Percentiles rank a stretch among this genome's conserved stretches.
Conservation (phyloP, 2,888 invertebrate species). For the Melikaiella ostensackeni region DNA sequence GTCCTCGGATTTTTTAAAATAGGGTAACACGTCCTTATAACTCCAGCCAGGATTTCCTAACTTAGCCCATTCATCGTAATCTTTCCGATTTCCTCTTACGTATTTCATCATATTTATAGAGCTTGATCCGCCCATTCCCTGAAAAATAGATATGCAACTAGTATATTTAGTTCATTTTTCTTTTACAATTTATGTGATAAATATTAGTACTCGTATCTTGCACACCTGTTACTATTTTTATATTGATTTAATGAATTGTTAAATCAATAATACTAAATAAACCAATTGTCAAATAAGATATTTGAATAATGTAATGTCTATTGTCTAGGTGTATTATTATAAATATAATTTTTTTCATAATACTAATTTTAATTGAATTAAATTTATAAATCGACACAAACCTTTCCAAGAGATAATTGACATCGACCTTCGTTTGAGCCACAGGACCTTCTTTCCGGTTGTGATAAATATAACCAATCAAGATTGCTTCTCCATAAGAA, state of each 20-base stretch:
- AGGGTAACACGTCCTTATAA: constrained; percentile 89
- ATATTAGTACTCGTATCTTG: not conserved
- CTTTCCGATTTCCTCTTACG: constrained; percentile 88
- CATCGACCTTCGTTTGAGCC: constrained; percentile 81
- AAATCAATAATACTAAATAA: too few species aligned
- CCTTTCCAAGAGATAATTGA: constrained; percentile 83
- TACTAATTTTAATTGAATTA: not conserved
- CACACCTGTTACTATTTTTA: too few species aligned
- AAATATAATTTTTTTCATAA: too few species aligned
- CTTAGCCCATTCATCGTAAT: constrained; percentile 93
- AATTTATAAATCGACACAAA: constrained; percentile 52
- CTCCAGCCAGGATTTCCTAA: constrained; percentile 94
- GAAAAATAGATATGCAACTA: not conserved
- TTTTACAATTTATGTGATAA: not conserved
- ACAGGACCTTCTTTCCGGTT: constrained; percentile 82
- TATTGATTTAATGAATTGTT: too few species aligned
- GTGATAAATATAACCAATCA: constrained; percentile 85
- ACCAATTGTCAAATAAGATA: too few species aligned
- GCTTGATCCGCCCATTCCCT: constrained; percentile 92
- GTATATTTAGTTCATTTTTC: not conserved
- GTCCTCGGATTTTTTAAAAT: constrained; percentile 94
- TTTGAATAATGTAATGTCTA: too few species aligned
- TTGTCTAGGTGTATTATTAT: too few species aligned
- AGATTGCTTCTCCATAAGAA: constrained; percentile 76
- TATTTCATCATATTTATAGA: constrained; percentile 95